Percentiles rank a stretch among this genome's conserved stretches.
phyloP scores from a whole-genome alignment of 2,888 invertebrate genomes.

The Serripes groenlandicus region DNA sequence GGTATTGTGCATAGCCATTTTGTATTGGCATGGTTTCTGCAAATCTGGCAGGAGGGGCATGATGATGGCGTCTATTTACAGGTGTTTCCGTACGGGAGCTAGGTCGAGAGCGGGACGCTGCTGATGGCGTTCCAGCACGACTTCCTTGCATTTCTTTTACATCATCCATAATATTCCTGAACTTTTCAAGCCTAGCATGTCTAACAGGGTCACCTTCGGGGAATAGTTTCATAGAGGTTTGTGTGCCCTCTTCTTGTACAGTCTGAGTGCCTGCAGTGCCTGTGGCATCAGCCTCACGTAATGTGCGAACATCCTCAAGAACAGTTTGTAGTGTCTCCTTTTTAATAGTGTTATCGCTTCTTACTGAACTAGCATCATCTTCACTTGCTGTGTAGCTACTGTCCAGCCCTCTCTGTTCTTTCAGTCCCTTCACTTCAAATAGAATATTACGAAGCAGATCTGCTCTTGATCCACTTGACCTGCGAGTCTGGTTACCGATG shows the following conservation, averaged over 20 bases:
- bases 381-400: conserved; percentile 69
- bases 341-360: conserved; percentile 74
- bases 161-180: conserved; percentile 77
- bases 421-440: conserved; percentile 81
- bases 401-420: conserved; percentile 77
- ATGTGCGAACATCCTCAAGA: conserved; percentile 74
- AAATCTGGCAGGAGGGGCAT: conserved; percentile 68
- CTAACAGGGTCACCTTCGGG: conserved; percentile 76
- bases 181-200: conserved; percentile 74
- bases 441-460: conserved; percentile 78
- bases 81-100: conserved; percentile 67
- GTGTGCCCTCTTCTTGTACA: conserved; percentile 77
- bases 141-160: conserved; percentile 75
- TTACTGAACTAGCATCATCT: conserved; percentile 72
- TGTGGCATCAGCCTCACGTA: conserved; percentile 73
- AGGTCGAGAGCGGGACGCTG: conserved; percentile 61
- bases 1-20: conserved; percentile 59
- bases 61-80: conserved; percentile 59
- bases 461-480: conserved; percentile 74
- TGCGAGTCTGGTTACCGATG: conserved; percentile 78
- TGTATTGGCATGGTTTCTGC: conserved; percentile 68
- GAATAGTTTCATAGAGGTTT: conserved; percentile 77
- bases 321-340: conserved; percentile 75
- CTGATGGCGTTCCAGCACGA: conserved; percentile 62
- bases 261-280: conserved; percentile 78